Base-by-base conservation (phyloP, 2,113 vertebrate species). In the Boulengeromyrus knoepffleri region DNA sequence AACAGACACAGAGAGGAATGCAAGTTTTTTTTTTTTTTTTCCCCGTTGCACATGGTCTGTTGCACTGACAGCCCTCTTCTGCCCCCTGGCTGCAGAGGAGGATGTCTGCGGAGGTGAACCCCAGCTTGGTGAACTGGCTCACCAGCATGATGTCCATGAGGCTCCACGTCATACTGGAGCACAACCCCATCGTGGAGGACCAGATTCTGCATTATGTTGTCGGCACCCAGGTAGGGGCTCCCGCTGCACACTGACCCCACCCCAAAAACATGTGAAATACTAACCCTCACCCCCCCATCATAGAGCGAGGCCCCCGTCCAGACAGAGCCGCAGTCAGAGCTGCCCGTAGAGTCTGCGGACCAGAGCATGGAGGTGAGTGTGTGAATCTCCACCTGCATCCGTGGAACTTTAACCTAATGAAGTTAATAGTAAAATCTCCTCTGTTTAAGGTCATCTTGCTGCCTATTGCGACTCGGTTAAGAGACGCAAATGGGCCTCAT, bases 121-220 rank as follows among this genome's bases (percentile, higher is more conserved):
- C 97, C 0, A 97, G 96, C 2, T 93, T 98, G 92, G 97, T 98
- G 83, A 98, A 97, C 95, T 98, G 98, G 98, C 95, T 98, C 95
- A 98, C 97, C 89, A 97, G 97, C n/a, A 97, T 98, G 97, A 97
- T 98, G 97, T 97, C 97, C 0, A 96, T 98, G 95, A 95, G 98
- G 91, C 96, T 98, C 87, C 97, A 97, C 92, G 97, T 97, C 58
- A 96, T 98, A 4, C 95, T 98, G 92, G 97, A 97, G 90, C 97
- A 98, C 92, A 97, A 98, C 94, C 98, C 98, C 0, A 93, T 98
- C 83, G 96, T 96, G 5, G 95, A 96, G 36, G 97, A 97, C 3
- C 96, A 97, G 92, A 96, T 98, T 88, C 96, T 97, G 92, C 95
- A 93, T 91, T 98, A 98, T 0, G 95, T 98, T 0, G 95, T 97